Evolutionary conservation across 2,888 invertebrate species (phyloP).

Genomic region (Priapulus caudatus): DNA sequence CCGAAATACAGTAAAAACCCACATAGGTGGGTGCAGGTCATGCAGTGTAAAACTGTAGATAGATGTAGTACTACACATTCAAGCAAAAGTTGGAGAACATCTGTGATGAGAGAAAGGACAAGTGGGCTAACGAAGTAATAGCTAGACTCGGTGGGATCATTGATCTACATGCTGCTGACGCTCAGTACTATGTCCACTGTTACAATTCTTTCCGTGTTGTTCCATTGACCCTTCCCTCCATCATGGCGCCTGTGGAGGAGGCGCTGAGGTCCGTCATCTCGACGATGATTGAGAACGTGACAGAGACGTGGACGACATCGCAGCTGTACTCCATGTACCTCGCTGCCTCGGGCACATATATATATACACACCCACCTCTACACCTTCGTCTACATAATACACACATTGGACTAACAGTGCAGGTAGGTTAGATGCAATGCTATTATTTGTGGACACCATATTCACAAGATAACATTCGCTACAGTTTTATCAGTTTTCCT

Average conservation of each 20-base stretch:
- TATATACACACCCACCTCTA: too few species aligned
- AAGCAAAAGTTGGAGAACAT: not conserved
- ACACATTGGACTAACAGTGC: too few species aligned
- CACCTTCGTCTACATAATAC: too few species aligned
- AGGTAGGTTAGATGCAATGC: too few species aligned
- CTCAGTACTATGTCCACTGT: conserved; percentile 7
- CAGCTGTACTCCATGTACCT: too few species aligned
- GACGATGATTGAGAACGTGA: not conserved
- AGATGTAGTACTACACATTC: not conserved
- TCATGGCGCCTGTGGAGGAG: too few species aligned
- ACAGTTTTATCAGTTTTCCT: too few species aligned
- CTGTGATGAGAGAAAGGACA: conserved; percentile 2
- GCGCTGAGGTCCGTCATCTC: conserved; percentile 4
- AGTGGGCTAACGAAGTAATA: conserved; percentile 4
- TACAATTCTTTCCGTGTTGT: not conserved
- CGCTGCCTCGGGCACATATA: too few species aligned
- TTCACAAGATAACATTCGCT: too few species aligned
- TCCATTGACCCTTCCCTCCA: not conserved
- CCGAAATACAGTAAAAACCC: conserved; percentile 5
- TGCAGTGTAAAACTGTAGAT: conserved; percentile 1
- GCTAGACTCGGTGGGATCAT: not conserved
- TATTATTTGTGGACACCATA: too few species aligned
- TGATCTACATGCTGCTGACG: conserved; percentile 9
- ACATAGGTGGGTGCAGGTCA: conserved; percentile 4
- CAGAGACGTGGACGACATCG: too few species aligned